These are phyloP conservation scores for Ptychodera flava DNA, from an alignment of 35 echinoderm and acorn worm species.

Conservation along the genomic window DNA sequence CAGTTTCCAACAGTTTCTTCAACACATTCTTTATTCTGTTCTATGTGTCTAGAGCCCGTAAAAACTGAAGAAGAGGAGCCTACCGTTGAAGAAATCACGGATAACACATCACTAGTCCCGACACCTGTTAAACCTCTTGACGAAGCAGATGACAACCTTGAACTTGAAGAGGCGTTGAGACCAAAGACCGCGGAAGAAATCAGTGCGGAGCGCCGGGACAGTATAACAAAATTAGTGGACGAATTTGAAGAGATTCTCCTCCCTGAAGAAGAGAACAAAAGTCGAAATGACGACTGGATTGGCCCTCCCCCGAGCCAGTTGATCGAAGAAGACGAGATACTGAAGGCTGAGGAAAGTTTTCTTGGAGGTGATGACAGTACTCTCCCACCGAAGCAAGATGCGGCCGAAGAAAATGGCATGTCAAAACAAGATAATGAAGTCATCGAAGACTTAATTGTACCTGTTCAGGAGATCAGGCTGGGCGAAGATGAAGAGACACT, in stretches of 20 bases:
- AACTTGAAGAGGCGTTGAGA: background rate
- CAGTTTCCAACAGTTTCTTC: too few relatives aligned
- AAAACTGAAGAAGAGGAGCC: too few relatives aligned
- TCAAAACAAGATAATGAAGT: background rate
- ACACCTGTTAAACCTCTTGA: background rate
- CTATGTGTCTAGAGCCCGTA: too few relatives aligned
- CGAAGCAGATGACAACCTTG: background rate
- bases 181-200: background rate
- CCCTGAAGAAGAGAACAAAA: background rate
- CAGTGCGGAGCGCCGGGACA: background rate
- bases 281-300: background rate
- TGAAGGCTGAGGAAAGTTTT: background rate
- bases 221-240: background rate
- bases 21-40: too few relatives aligned
- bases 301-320: background rate
- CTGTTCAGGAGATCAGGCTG: background rate
- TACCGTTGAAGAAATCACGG: too few relatives aligned
- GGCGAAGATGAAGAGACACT: background rate
- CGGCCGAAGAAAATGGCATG: background rate
- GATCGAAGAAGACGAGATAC: background rate
- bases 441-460: background rate
- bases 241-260: background rate
- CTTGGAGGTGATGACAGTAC: background rate
- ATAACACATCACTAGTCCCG: too few relatives aligned
- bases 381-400: background rate